A percentile compares a stretch with the other conserved stretches of the same genome.
Conservation (phyloP, 1,140 invertebrate species). For the Anagrus nilaparvatae region DNA sequence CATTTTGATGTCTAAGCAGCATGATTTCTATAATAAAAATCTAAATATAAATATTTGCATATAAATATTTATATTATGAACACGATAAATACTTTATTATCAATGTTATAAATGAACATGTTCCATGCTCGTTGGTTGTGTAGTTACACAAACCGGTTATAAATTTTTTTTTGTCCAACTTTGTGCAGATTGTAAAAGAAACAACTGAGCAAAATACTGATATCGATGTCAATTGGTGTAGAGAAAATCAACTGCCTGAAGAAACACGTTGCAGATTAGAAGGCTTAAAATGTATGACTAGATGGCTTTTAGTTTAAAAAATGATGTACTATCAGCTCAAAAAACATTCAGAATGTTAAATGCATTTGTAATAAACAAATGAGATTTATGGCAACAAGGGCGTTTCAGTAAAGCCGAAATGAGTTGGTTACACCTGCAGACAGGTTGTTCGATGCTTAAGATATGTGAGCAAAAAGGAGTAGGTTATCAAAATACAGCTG, state of each 20-base stretch:
- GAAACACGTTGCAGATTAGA: conserved; percentile 90
- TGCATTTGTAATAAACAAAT: conserved; percentile 81
- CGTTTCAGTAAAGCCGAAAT: conserved; percentile 73
- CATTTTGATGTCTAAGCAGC: too few species aligned
- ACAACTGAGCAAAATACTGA: conserved; percentile 41
- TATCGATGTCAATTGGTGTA: conserved; percentile 68
- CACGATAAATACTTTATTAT: too few species aligned
- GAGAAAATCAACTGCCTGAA: conserved; percentile 76
- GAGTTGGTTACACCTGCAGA: conserved; percentile 81
- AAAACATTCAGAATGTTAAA: conserved; percentile 90
- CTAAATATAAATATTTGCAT: too few species aligned
- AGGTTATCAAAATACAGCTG: conserved; percentile 84
- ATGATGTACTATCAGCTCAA: conserved; percentile 77
- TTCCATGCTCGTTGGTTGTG: too few species aligned
- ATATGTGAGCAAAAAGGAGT: conserved; percentile 93
- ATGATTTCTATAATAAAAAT: too few species aligned
- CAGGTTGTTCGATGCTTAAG: conserved; percentile 91
- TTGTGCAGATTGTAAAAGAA: conserved; percentile 82
- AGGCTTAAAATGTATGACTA: conserved; percentile 90
- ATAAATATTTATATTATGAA: too few species aligned
- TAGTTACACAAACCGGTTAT: too few species aligned
- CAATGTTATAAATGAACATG: too few species aligned
- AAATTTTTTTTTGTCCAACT: too few species aligned
- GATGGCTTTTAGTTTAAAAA: conserved; percentile 87
- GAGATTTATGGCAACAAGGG: conserved; percentile 71